Base-by-base conservation (phyloP, 2,797 vertebrate species). In the Pipistrellus pygmaeus region DNA sequence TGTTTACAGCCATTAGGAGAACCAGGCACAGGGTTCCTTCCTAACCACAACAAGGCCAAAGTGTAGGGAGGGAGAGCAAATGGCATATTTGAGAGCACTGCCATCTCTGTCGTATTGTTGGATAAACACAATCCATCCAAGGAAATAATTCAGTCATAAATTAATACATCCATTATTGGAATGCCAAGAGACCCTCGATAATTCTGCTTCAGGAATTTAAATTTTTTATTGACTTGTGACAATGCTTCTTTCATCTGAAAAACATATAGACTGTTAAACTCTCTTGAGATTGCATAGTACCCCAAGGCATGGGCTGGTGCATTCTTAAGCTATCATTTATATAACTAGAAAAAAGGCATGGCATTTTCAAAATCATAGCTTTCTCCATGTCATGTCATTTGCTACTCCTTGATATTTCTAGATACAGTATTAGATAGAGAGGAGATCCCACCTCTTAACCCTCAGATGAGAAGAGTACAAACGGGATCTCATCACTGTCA, bases 231-330 rank as follows among this genome's bases (percentile, higher is more conserved):
- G 46, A 91, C 32, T 64, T 60, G 23, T 78, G 25, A 15, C 30
- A 91, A 51, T 88, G 6, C 10, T 60, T 66, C 38, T 35, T 94
- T 83, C 25, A 32, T 89, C 69, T 91, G 30, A 93, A 91, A 91
- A 64, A 35, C 60, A 3, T 75, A 4, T 51, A 27, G 38, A 57
- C 23, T 84, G 64, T 51, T 60, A 83, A 90, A 41, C 27, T 69
- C 30, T 73, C 7, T 38, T 5, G 20, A 8, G 6, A 68, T 73
- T 44, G 23, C 30, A 5, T 20, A 57, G 38, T 66, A 44, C 8
- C 44, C 46, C 35, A 66, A 48, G 35, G 18, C 1, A 27, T 72
- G 18, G 32, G 4, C 35, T 77, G 21, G 8, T 73, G n/a, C 14
- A 23, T 87, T 46, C 30, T 48, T 51, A 38, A 73, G 11, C 17